Evolutionary conservation across 2,888 invertebrate species (phyloP), one percentile per base, ranked within the genome.

Genomic region (Clunio marinus): DNA sequence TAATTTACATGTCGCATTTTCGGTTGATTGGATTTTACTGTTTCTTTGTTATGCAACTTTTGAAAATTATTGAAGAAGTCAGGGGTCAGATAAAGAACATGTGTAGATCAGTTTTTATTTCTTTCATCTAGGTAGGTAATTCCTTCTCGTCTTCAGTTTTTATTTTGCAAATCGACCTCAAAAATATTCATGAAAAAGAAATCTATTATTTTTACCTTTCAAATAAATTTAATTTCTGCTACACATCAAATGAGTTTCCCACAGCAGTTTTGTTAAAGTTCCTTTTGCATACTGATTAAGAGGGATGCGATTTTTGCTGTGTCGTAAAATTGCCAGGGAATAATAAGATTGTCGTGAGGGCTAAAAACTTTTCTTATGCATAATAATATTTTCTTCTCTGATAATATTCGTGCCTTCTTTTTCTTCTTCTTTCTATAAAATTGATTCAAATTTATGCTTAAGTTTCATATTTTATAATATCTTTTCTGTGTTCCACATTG

Each of bases 261-360:
- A 63, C 27, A 46, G 45, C 24, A 22, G 45, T 15, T 25, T 35
- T 15, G 65, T 22, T 41, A 8, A 51, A 25, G 63, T 63, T 46
- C 25, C 45, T 37, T n/a, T n/a, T 63, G 63, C 65, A 66, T 66
- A 66, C 51, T 66, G 65, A 66, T 66, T 66, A 66, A 51, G 46
- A 45, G 24, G 41, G 45, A 41, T 27, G 65, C 46, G 65, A 66
- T 24, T 25, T 66, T 8, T 51, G 66, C 41, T 65, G 41, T 37
- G 37, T 46, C 51, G 66, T 46, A 35, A 60, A 60, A 45, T 41
- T 22, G 35, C 32, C 24, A 45, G 5, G 32, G 32, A 32, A 66
- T 35, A 66, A 55, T 15, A 41, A 63, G 27, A n/a, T n/a, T n/a
- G n/a, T n/a, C n/a, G n/a, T 24, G 27, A 17, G 63, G 63, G 63